Evolutionary conservation across 1,140 invertebrate genomes (phyloP), one percentile per base, ranked within the genome.

Genomic region (Drosophila sechellia): DNA sequence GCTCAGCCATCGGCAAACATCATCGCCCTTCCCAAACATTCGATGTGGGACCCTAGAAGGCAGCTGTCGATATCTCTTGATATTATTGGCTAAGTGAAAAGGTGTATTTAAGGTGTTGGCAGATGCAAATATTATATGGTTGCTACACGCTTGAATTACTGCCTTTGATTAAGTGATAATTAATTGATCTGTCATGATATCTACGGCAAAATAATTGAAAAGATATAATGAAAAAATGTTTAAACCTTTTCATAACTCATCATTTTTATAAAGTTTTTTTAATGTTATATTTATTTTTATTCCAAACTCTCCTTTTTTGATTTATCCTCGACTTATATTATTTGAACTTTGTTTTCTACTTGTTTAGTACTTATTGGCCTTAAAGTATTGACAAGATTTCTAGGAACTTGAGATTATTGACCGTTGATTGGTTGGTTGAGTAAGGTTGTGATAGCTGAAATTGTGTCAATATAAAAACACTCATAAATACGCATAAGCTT

Each of bases 41-140:
- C 22, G 12, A 58, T 5, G 10, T 63, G 49, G 6, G 10, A 40
- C 15, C 20, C 48, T 22, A 65, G 77, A 48, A 50, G 8, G 69
- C 81, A 86, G 83, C 81, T 86, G 83, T 83, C 83, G 79, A 55
- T 71, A 45, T 57, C 54, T 59, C 39, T 53, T 40, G 48, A 0
- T 17, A 13, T 42, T 17, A 17, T 42, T 4, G 49, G 15, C 48
- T 25, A 53, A 34, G 13, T 31, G 42, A 56, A 50, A 69, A 79
- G 78, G 63, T 73, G 77, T 66, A 25, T 39, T 22, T 27, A n/a
- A n/a, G 31, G 27, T n/a, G 34, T 53, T 20, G 54, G 48, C 73
- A 77, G 73, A 77, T 77, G 72, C 55, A 59, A 68, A 61, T 63
- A 20, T 73, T 37, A 42, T 48, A 34, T n/a, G 1, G 40, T 3